A percentile compares a stretch with the other conserved stretches of the same genome.
Evolutionary conservation across 92 coral and sea anemone genomes (phyloP).

Genomic region (Porites lobata): DNA sequence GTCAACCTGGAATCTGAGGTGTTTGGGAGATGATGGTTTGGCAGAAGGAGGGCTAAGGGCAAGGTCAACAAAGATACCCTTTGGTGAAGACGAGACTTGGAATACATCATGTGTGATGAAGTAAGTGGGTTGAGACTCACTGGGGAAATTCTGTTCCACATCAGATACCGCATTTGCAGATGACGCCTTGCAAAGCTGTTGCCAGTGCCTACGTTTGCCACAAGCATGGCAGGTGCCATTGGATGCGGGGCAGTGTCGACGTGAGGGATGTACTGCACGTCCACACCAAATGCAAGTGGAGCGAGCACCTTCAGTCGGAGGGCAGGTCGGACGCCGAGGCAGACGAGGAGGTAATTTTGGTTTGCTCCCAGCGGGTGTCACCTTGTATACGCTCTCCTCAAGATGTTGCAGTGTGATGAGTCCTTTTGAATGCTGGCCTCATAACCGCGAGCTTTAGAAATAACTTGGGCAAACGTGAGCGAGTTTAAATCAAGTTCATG

Average conservation of each 20-base stretch:
- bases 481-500: slow-evolving; percentile 46
- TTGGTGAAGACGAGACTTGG: slow-evolving; percentile 61
- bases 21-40: slow-evolving; percentile 25
- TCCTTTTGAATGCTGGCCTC: slow-evolving; percentile 54
- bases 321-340: neutral
- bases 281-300: slow-evolving; percentile 69
- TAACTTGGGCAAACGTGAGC: slow-evolving; percentile 62
- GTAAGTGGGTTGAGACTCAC: neutral
- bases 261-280: slow-evolving; percentile 42
- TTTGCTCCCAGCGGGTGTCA: slow-evolving; percentile 19
- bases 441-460: slow-evolving; percentile 66
- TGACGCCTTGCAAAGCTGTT: slow-evolving; percentile 55
- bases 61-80: slow-evolving; percentile 71
- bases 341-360: neutral
- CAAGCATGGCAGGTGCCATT: slow-evolving; percentile 70
- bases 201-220: slow-evolving; percentile 78
- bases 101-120: slow-evolving; percentile 52
- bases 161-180: slow-evolving; percentile 43
- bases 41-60: slow-evolving; percentile 44
- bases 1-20: slow-evolving; percentile 51
- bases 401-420: slow-evolving; percentile 57
- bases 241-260: slow-evolving; percentile 51
- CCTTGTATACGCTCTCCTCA: slow-evolving; percentile 50
- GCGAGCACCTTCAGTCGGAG: slow-evolving; percentile 5
- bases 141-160: neutral